Evolutionary conservation across 2,113 vertebrate species (phyloP), one percentile per base, ranked within the genome.

Genomic region (Dunckerocampus dactyliophorus): DNA sequence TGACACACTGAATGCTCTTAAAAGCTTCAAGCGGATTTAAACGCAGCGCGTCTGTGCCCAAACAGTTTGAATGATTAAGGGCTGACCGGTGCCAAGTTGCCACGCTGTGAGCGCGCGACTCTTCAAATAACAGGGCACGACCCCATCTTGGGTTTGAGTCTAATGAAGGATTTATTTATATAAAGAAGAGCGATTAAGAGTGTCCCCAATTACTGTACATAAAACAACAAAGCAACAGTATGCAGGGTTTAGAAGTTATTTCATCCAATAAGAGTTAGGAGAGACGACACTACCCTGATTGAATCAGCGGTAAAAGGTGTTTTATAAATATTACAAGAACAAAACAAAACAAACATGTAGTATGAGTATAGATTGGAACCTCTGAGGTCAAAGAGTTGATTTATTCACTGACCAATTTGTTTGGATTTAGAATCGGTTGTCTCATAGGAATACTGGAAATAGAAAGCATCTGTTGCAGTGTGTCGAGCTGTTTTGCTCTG

Each of bases 21-120:
- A 67, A 77, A 67, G 57, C 71, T 80, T 71, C 20, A 67, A 47
- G 47, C 51, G 47, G 37, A 65, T 76, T 71, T 71, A 62, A 56
- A 55, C 13, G 22, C 15, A 63, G 19, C 1, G 4, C 65, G 45
- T 65, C 20, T 6, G 15, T 70, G 45, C 42, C 42, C 55, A 62
- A 80, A 79, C 47, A 49, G 54, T 65, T n/a, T 69, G 42, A 85
- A 81, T 75, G 64, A 85, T 84, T 81, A 16, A 81, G 43, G 28
- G n/a, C 17, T 28, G 10, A 51, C 19, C 42, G 39, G 42, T 34
- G 37, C 19, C 49, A 46, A 28, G 54, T 64, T 52, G 45, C 54
- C 43, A 42, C 1, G 12, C 56, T 50, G 62, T 4, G 12, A 58
- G 55, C 20, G 39, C 39, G 54, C 8, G 12, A 37, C 39, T 34